Evolutionary conservation across 2,888 invertebrate genomes (phyloP).

Genomic region (Andrena flavipes): DNA sequence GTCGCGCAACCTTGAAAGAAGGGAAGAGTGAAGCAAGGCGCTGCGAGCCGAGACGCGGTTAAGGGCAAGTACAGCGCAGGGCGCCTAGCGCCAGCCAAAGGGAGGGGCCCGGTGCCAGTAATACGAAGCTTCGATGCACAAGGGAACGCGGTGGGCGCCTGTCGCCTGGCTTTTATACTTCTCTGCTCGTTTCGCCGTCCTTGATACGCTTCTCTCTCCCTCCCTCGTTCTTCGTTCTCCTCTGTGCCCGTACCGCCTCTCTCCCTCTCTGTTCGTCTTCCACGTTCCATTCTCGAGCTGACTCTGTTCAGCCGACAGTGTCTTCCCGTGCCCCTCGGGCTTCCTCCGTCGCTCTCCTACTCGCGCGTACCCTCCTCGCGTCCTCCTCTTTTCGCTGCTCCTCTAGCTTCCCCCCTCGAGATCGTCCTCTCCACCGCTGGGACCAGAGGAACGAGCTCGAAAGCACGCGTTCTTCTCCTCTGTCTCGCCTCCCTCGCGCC

Average conservation of each 20-base stretch:
- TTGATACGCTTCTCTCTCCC: conserved; percentile 67
- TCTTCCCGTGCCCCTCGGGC: neutral
- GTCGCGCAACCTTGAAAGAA: conserved; percentile 41
- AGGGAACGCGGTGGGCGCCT: conserved; percentile 66
- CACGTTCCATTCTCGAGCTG: neutral
- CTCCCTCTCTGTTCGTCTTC: neutral
- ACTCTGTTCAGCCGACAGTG: no score
- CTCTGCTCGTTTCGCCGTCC: conserved; percentile 68
- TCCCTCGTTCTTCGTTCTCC: neutral
- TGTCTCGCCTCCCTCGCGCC: conserved; percentile 25
- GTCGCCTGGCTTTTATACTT: conserved; percentile 70
- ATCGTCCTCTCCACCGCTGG: conserved; percentile 20
- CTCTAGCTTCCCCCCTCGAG: conserved; percentile 4
- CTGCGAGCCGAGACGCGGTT: conserved; percentile 41
- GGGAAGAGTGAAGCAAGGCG: conserved; percentile 17
- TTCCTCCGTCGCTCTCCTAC: neutral
- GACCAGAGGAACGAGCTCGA: conserved; percentile 52
- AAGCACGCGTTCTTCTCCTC: conserved; percentile 47
- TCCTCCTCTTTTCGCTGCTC: neutral
- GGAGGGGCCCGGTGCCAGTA: conserved; percentile 46
- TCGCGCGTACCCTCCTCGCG: conserved; percentile 8
- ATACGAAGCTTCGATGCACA: conserved; percentile 51
- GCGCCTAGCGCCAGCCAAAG: conserved; percentile 59
- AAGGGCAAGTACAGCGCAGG: conserved; percentile 58
- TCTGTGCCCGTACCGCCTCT: neutral